Percentiles rank a stretch among this genome's conserved stretches.
Conservation (phyloP, 2,113 vertebrate genomes). For the Loxodonta africana region DNA sequence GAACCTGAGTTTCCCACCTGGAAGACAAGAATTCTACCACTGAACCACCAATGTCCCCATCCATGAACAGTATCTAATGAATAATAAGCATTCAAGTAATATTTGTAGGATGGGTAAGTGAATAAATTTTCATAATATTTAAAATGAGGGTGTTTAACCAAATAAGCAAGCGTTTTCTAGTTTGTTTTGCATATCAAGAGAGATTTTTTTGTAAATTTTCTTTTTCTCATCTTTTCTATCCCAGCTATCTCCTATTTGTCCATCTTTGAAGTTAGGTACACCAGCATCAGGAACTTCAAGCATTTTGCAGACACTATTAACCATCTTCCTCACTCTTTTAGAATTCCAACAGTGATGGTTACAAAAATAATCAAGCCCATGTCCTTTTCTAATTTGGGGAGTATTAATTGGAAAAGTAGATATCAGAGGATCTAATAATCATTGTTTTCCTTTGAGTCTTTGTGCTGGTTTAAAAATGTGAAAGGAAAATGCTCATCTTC, state of each 20-base stretch:
- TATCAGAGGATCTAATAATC: background rate
- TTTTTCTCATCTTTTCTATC: background rate
- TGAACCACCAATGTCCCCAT: background rate
- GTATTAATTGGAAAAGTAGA: conserved; percentile 39
- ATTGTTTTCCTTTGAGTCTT: conserved; percentile 14
- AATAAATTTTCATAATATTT: conserved; percentile 45
- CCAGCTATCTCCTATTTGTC: background rate
- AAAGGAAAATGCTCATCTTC: background rate
- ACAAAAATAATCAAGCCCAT: background rate
- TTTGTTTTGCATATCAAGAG: background rate
- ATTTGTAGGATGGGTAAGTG: background rate
- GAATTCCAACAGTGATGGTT: background rate
- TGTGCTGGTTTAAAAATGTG: conserved; percentile 7
- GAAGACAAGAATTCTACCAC: background rate
- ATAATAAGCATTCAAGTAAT: background rate
- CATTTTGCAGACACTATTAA: background rate
- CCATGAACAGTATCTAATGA: background rate
- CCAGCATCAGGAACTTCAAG: background rate
- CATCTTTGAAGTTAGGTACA: background rate
- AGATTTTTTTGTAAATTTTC: background rate
- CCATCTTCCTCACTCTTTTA: background rate
- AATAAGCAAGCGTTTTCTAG: background rate
- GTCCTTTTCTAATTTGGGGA: background rate
- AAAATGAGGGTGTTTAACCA: conserved; percentile 2
- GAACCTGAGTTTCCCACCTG: background rate